Evolutionary conservation across 1,140 invertebrate genomes (phyloP).

Genomic region (Bathynomus jamesi): DNA sequence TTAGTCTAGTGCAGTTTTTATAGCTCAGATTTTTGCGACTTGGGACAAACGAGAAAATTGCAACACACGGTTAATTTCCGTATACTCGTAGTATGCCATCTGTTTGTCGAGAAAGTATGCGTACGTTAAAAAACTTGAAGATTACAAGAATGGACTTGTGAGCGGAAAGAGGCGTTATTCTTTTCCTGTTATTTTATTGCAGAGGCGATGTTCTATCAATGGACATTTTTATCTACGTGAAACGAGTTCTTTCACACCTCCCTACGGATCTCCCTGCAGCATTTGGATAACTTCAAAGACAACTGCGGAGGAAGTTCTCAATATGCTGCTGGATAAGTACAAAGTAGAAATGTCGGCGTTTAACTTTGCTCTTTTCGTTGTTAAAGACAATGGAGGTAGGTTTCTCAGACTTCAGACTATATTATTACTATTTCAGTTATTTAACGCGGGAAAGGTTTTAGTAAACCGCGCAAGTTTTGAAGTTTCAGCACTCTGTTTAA

Average conservation of each 20-base stretch:
- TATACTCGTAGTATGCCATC: no score
- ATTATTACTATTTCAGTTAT: no score
- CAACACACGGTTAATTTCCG: not conserved
- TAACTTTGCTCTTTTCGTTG: conserved; percentile 72
- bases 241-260: conserved; percentile 77
- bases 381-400: conserved; percentile 69
- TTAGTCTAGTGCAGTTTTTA: no score
- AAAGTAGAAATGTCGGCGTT: conserved; percentile 68
- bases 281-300: conserved; percentile 67
- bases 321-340: conserved; percentile 72
- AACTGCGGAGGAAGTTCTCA: conserved; percentile 66
- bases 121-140: no score
- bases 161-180: no score
- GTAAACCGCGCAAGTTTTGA: no score
- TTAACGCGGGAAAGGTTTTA: no score
- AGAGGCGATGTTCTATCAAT: conserved; percentile 74
- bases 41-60: not conserved
- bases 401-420: no score
- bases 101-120: no score
- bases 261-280: conserved; percentile 74
- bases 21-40: no score
- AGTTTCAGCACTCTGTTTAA: no score
- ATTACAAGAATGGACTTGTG: no score
- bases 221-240: conserved; percentile 81
- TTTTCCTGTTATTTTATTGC: conserved; percentile 12